phyloP scores from a whole-genome alignment of 2,797 vertebrate genomes.

The Nyctalus aviator region DNA sequence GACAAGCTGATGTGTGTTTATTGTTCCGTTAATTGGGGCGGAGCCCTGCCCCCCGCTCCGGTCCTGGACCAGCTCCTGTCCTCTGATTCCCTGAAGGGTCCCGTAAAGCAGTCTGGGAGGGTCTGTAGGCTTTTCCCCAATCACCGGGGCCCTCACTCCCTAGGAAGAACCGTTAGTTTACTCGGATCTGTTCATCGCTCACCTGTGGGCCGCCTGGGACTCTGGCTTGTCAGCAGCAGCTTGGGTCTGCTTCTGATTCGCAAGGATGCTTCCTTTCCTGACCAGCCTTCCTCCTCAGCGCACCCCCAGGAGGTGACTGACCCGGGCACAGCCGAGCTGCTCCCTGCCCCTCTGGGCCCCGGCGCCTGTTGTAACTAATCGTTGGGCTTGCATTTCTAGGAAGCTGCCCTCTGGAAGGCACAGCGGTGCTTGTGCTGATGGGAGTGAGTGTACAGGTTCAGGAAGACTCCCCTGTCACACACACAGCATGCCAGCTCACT shows the following conservation, averaged over 20 bases:
- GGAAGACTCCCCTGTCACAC: not conserved
- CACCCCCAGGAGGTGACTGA: not conserved
- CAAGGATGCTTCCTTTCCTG: slow-evolving; percentile 72
- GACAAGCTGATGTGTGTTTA: slow-evolving; percentile 84
- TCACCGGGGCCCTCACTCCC: slow-evolving; percentile 89
- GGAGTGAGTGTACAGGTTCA: not conserved
- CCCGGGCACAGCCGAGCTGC: not conserved
- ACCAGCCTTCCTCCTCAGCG: slow-evolving; percentile 50
- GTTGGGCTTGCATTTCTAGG: not conserved
- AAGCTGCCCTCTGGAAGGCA: not conserved
- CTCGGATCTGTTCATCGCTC: slow-evolving; percentile 86
- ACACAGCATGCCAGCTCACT: no score
- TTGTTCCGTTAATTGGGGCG: slow-evolving; percentile 83
- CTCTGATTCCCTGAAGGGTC: slow-evolving; percentile 82
- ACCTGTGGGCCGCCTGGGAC: slow-evolving; percentile 81
- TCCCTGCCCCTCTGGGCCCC: not conserved
- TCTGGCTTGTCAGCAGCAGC: slow-evolving; percentile 66
- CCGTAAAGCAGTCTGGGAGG: slow-evolving; percentile 84
- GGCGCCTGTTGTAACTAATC: not conserved
- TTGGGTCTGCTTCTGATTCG: slow-evolving; percentile 81
- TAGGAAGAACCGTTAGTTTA: slow-evolving; percentile 88
- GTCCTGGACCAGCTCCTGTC: slow-evolving; percentile 73
- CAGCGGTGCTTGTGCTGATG: not conserved
- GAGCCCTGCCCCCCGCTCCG: slow-evolving; percentile 77
- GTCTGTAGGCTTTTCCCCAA: slow-evolving; percentile 86